phyloP scores from a whole-genome alignment of 2,888 invertebrate species.

The Hipparchia sbordonii region DNA sequence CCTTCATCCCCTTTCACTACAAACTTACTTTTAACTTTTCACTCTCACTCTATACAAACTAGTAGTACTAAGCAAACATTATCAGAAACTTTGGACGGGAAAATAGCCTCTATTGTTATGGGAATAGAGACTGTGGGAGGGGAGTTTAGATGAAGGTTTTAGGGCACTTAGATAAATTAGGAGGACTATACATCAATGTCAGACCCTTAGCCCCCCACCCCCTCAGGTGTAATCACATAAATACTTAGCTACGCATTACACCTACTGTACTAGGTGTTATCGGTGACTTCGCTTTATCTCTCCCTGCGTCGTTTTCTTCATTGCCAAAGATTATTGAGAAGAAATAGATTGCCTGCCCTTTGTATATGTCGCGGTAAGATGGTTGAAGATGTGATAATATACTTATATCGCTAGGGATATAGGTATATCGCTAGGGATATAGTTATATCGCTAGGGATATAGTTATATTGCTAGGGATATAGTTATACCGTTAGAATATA shows the following conservation, averaged over 20 bases:
- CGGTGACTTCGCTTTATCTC: background rate
- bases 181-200: conserved; percentile 12
- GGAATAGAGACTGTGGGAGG: background rate
- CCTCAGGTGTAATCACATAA: conserved; percentile 13
- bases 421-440: too few species aligned
- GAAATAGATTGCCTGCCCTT: too few species aligned
- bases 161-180: conserved; percentile 16
- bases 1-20: conserved; percentile 5
- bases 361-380: too few species aligned
- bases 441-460: too few species aligned
- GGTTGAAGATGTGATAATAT: too few species aligned
- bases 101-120: background rate
- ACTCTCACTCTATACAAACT: conserved; percentile 4
- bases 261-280: background rate
- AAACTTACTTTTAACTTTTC: conserved; percentile 16
- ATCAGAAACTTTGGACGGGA: background rate
- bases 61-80: background rate
- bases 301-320: too few species aligned
- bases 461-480: too few species aligned
- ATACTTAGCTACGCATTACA: background rate
- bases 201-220: background rate
- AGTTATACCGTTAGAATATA: too few species aligned
- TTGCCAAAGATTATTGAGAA: too few species aligned
- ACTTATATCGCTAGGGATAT: too few species aligned
- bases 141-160: background rate